Percentiles rank a stretch among this genome's conserved stretches.
These are phyloP conservation scores for Clinocottus analis DNA, from an alignment of 2,113 vertebrate genomes.

Conservation along the genomic window DNA sequence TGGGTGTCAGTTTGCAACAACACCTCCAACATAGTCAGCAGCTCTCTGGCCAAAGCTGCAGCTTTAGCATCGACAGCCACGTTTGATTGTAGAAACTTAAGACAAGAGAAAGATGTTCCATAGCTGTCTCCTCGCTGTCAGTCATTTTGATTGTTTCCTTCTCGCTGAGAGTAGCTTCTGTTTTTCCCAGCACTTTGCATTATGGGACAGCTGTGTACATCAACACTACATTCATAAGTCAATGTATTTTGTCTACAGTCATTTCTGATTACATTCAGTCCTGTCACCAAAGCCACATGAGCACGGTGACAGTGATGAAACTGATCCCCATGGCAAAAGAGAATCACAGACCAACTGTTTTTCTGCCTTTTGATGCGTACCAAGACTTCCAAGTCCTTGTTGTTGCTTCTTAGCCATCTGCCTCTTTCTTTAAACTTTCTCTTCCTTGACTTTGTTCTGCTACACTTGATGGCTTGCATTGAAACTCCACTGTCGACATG, in stretches of 20 bases:
- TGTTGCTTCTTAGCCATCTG: too few relatives aligned
- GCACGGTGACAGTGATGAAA: too few relatives aligned
- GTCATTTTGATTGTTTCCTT: not conserved
- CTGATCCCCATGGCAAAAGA: not conserved
- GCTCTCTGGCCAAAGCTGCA: not conserved
- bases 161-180: not conserved
- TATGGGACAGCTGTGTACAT: not conserved
- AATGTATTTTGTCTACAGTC: not conserved
- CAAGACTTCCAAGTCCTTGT: too few relatives aligned
- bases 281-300: too few relatives aligned
- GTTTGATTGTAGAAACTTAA: not conserved
- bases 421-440: too few relatives aligned
- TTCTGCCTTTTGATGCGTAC: not conserved
- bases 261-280: not conserved
- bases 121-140: not conserved
- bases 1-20: too few relatives aligned
- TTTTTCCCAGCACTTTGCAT: not conserved
- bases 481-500: not conserved
- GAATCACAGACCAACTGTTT: not conserved
- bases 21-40: too few relatives aligned
- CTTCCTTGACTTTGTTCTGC: too few relatives aligned
- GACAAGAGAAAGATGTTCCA: not conserved
- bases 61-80: not conserved
- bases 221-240: not conserved
- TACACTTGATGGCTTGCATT: not conserved